Conservation (phyloP, 2,888 invertebrate genomes). For the Drosophila kanekoi region DNA sequence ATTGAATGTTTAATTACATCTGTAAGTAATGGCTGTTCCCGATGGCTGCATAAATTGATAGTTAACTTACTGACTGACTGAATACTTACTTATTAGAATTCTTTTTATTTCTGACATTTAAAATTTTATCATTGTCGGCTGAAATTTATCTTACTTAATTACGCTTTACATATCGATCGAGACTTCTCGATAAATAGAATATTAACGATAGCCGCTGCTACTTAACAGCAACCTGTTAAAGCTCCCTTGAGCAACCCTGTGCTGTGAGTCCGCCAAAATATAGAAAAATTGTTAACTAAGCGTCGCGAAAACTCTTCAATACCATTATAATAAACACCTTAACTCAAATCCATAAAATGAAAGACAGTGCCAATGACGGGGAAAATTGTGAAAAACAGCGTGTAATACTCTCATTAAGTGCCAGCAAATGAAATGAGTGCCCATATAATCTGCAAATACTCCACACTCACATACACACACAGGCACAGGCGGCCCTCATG, state of each 20-base stretch:
- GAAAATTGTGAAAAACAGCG: conserved; percentile 74
- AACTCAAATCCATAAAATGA: conserved; percentile 8
- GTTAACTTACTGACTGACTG: too few species aligned
- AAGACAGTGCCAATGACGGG: conserved; percentile 46
- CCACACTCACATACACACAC: conserved; percentile 6
- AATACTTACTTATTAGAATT: too few species aligned
- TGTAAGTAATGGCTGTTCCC: too few species aligned
- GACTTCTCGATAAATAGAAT: not conserved
- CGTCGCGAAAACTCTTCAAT: not conserved
- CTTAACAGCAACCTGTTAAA: conserved; percentile 8
- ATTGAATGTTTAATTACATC: too few species aligned
- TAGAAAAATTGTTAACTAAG: not conserved
- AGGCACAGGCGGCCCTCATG: conserved; percentile 98
- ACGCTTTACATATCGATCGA: not conserved
- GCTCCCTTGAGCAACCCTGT: conserved; percentile 1
- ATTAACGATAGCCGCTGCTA: not conserved
- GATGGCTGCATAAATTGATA: too few species aligned
- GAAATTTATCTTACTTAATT: not conserved
- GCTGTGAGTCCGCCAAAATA: not conserved
- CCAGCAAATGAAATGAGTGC: conserved; percentile 38
- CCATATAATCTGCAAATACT: not conserved
- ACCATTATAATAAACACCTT: conserved; percentile 12
- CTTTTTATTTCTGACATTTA: too few species aligned
- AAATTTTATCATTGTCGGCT: too few species aligned
- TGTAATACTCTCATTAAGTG: conserved; percentile 78